Conservation (phyloP, 2,113 vertebrate genomes). For the Cephalopterus ornatus region DNA sequence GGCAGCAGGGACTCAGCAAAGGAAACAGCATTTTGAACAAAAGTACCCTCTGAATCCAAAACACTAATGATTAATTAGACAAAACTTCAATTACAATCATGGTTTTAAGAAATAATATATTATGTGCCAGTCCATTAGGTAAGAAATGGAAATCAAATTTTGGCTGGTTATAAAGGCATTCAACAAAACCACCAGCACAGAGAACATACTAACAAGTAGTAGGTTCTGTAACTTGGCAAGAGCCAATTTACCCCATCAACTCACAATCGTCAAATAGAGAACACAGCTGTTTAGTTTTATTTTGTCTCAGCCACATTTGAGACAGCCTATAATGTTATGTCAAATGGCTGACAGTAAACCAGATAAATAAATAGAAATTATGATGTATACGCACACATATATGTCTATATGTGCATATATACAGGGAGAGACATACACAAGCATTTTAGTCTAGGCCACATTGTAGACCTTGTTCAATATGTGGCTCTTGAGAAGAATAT, state of each 20-base stretch:
- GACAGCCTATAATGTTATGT: not conserved
- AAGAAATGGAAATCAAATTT: not conserved
- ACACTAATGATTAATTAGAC: not conserved
- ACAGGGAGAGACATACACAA: not conserved
- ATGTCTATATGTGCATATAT: accelerated
- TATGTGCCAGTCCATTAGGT: not conserved
- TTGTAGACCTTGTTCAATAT: not conserved
- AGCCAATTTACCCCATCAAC: not conserved
- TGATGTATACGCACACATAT: not conserved
- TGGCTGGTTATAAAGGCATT: not conserved
- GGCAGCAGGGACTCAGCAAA: not conserved
- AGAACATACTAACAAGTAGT: not conserved
- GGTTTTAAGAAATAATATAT: not conserved
- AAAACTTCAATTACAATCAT: not conserved
- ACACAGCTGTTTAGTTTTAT: not conserved
- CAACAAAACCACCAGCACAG: not conserved
- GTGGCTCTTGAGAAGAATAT: not conserved
- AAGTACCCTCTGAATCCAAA: not conserved
- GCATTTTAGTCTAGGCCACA: not conserved
- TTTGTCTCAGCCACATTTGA: not conserved
- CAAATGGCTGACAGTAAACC: not conserved
- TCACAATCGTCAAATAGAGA: not conserved
- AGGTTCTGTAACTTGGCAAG: not conserved
- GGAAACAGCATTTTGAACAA: not conserved
- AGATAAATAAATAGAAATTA: not conserved